phyloP scores from a whole-genome alignment of 2,888 invertebrate genomes.

The Drosophila suboccidentalis region DNA sequence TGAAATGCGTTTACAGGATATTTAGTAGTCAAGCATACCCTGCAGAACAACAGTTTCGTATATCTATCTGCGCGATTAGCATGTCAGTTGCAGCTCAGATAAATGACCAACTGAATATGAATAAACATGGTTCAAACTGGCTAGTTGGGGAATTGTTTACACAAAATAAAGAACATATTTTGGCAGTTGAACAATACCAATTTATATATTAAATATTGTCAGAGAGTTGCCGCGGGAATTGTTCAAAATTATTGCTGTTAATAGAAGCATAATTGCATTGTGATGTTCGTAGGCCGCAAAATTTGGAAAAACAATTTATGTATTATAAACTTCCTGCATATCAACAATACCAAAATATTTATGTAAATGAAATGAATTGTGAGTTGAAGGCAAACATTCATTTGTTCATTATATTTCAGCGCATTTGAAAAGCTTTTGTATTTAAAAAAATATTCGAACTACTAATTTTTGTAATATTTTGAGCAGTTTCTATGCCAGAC shows the following conservation, averaged over 20 bases:
- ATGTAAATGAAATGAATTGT: background rate
- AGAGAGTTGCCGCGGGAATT: constrained; percentile 1
- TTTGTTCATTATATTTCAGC: too few relatives aligned
- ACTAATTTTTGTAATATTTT: too few relatives aligned
- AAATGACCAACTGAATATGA: constrained; percentile 13
- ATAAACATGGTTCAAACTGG: constrained; percentile 5
- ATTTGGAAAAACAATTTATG: background rate
- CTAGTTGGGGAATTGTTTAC: constrained; percentile 3
- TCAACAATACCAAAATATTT: background rate
- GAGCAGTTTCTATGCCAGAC: too few relatives aligned
- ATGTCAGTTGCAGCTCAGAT: constrained; percentile 10
- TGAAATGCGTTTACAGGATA: background rate
- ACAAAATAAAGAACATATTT: constrained; percentile 11
- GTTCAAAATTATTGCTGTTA: constrained; percentile 6
- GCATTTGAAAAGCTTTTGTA: too few relatives aligned
- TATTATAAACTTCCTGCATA: background rate
- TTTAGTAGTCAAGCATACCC: background rate
- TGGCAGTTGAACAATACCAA: constrained; percentile 8
- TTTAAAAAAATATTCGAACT: too few relatives aligned
- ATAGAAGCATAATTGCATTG: background rate
- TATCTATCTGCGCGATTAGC: background rate
- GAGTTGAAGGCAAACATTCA: too few relatives aligned
- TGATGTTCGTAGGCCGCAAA: background rate
- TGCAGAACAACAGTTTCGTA: background rate
- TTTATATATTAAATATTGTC: constrained; percentile 5